Evolutionary conservation across 2,888 invertebrate species (phyloP).

Genomic region (Criorhina ranunculi): DNA sequence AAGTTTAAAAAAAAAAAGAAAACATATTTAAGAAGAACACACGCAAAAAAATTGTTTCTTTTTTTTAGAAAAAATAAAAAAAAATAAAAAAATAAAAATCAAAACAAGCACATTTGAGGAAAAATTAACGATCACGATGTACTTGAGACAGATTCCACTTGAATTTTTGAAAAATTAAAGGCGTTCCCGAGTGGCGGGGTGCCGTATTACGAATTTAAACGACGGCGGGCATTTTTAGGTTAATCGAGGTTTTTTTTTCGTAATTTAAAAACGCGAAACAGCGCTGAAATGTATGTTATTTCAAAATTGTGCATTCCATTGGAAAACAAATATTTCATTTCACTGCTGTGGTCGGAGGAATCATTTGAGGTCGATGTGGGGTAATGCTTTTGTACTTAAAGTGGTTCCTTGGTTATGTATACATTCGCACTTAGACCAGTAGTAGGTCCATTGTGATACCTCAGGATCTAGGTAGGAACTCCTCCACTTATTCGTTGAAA

Average conservation of each 20-base stretch:
- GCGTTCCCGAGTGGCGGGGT: background rate
- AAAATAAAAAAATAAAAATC: constrained; percentile 23
- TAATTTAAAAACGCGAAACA: constrained; percentile 6
- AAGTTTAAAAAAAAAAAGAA: too few relatives aligned
- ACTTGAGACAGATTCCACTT: constrained; percentile 61
- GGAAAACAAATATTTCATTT: constrained; percentile 22
- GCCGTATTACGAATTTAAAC: constrained; percentile 8
- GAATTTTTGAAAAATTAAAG: constrained; percentile 35
- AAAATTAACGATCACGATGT: constrained; percentile 21
- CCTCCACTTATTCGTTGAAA: too few relatives aligned
- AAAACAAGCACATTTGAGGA: constrained; percentile 7
- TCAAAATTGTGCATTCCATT: constrained; percentile 9
- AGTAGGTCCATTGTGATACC: too few relatives aligned
- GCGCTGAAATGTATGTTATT: too few relatives aligned
- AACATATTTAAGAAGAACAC: too few relatives aligned
- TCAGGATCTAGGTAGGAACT: too few relatives aligned
- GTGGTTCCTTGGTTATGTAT: too few relatives aligned
- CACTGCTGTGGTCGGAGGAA: constrained; percentile 19
- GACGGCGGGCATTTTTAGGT: constrained; percentile 35
- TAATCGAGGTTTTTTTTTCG: constrained; percentile 30
- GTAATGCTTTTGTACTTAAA: constrained; percentile 10
- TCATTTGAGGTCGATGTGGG: constrained; percentile 13
- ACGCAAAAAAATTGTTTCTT: background rate
- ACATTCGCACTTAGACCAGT: too few relatives aligned
- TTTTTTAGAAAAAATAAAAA: background rate